Conservation (phyloP, 2,113 vertebrate genomes). For the Calidris pugnax region DNA sequence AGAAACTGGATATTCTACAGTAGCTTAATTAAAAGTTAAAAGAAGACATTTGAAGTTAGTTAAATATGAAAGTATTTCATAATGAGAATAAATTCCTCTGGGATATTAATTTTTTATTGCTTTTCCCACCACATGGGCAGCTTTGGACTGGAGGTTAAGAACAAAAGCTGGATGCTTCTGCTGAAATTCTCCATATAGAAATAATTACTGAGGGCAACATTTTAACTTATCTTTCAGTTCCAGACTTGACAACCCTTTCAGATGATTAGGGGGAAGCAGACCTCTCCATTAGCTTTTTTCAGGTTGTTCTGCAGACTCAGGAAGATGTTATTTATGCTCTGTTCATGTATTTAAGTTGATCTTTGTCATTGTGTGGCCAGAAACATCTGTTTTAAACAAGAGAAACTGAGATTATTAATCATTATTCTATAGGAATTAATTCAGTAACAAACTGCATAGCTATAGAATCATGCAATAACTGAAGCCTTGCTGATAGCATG, state of each 20-base stretch:
- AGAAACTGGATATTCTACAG: neutral
- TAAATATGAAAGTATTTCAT: conserved; percentile 18
- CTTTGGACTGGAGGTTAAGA: conserved; percentile 40
- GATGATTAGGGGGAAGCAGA: neutral
- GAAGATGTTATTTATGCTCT: neutral
- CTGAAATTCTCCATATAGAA: conserved; percentile 5
- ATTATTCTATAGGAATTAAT: conserved; percentile 20
- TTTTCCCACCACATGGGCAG: neutral
- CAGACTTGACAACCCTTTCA: conserved; percentile 29
- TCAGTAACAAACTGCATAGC: neutral
- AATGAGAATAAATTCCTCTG: conserved; percentile 2
- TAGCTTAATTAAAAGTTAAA: conserved; percentile 1
- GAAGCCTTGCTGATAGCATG: neutral
- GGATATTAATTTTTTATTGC: neutral
- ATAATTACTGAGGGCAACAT: conserved; percentile 4
- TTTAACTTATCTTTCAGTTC: conserved; percentile 56
- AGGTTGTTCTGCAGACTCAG: conserved; percentile 30
- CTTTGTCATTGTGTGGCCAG: neutral
- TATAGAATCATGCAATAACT: neutral
- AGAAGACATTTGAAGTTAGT: neutral
- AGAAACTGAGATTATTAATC: conserved; percentile 34
- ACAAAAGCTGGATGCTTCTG: conserved; percentile 43
- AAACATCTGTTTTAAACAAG: conserved; percentile 30
- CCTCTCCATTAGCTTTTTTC: neutral
- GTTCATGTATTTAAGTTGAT: conserved; percentile 23